A percentile compares a stretch with the other conserved stretches of the same genome.
Evolutionary conservation across 2,888 invertebrate species (phyloP).

Genomic region (Patella pellucida): DNA sequence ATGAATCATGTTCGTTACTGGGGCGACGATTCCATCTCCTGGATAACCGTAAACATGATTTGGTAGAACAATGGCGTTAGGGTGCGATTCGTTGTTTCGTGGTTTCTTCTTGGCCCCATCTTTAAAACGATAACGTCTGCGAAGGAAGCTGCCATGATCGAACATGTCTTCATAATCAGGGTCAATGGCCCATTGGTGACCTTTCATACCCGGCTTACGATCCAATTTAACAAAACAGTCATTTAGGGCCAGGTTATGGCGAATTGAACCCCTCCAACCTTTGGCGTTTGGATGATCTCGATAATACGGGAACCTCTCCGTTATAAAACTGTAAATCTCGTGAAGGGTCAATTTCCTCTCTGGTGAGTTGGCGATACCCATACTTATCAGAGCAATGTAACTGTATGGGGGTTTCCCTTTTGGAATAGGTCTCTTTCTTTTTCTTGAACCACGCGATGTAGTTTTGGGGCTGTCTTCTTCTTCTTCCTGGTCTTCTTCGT

Average conservation of each 20-base stretch:
- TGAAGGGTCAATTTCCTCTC: conserved; percentile 48
- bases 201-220: conserved; percentile 58
- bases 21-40: background rate
- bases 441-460: conserved; percentile 31
- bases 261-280: conserved; percentile 63
- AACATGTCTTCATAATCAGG: conserved; percentile 63
- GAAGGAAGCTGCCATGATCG: conserved; percentile 61
- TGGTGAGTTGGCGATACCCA: conserved; percentile 60
- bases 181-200: conserved; percentile 62
- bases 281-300: conserved; percentile 50
- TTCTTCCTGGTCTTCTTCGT: conserved; percentile 10
- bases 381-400: conserved; percentile 62
- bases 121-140: conserved; percentile 60
- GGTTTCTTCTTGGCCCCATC: conserved; percentile 33
- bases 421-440: conserved; percentile 56
- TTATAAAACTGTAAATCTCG: conserved; percentile 61
- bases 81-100: background rate
- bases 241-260: conserved; percentile 64
- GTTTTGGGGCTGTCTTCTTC: conserved; percentile 6
- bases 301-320: conserved; percentile 57
- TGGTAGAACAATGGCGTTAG: conserved; percentile 21
- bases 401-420: conserved; percentile 64
- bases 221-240: conserved; percentile 63
- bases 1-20: background rate
- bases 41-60: background rate